phyloP scores from a whole-genome alignment of 2,888 invertebrate species.

The Selenia dentaria region DNA sequence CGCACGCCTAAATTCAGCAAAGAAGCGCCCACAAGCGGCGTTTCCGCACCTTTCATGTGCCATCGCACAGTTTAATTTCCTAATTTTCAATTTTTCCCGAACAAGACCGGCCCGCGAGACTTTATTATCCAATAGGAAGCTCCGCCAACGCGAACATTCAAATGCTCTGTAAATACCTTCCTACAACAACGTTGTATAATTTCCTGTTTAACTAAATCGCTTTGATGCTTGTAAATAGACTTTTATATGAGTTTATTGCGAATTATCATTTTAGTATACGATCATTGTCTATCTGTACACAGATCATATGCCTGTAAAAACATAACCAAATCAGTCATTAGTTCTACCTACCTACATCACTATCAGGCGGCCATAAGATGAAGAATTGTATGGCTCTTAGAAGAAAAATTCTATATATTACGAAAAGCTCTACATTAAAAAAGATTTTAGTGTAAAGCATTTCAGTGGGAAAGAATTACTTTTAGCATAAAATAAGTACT shows the following conservation, averaged over 20 bases:
- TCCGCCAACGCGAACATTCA: conserved; percentile 63
- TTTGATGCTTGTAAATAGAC: conserved; percentile 70
- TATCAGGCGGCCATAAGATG: no score
- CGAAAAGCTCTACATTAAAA: no score
- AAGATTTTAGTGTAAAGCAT: no score
- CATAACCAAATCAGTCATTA: no score
- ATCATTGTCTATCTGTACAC: no score
- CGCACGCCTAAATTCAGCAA: conserved; percentile 39
- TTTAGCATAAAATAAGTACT: no score
- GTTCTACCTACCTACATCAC: no score
- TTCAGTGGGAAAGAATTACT: no score
- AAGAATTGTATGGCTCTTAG: no score
- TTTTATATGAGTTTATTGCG: conserved; percentile 53
- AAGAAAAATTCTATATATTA: no score
- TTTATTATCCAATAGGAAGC: conserved; percentile 81
- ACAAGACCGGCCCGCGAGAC: conserved; percentile 66
- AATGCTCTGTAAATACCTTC: conserved; percentile 52
- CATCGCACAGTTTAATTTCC: conserved; percentile 75
- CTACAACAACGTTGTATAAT: conserved; percentile 71
- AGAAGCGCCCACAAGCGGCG: conserved; percentile 40
- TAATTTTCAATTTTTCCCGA: conserved; percentile 74
- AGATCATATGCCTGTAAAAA: no score
- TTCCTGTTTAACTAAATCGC: conserved; percentile 76
- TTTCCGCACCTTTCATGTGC: conserved; percentile 72
- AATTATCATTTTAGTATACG: conserved; percentile 44